Evolutionary conservation across 2,888 invertebrate genomes (phyloP).

Genomic region (Leptopilina drosophilae): DNA sequence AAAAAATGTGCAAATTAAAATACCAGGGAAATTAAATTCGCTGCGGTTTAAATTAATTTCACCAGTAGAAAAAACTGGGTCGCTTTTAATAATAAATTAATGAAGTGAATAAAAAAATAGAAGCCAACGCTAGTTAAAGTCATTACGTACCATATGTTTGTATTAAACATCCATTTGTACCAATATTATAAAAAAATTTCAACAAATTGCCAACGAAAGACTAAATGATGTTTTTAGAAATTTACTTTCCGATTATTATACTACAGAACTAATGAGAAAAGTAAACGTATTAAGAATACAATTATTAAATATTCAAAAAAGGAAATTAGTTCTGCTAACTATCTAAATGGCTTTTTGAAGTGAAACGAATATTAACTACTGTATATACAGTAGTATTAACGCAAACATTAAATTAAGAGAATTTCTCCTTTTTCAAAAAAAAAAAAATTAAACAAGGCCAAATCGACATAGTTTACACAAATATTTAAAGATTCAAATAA

Average conservation of each 20-base stretch:
- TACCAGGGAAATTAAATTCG: no score
- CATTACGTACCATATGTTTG: not conserved
- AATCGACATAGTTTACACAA: slow-evolving; percentile 20
- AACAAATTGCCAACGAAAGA: slow-evolving; percentile 1
- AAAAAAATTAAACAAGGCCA: slow-evolving; percentile 9
- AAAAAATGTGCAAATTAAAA: no score
- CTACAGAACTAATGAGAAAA: not conserved
- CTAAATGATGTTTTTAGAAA: not conserved
- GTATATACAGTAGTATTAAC: not conserved
- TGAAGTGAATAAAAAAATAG: not conserved
- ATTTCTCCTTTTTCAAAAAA: not conserved
- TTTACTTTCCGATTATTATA: not conserved
- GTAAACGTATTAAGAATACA: not conserved
- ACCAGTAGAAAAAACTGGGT: not conserved
- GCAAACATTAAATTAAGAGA: slow-evolving; percentile 12
- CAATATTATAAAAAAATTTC: no score
- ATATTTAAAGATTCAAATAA: slow-evolving; percentile 12
- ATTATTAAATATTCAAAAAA: slow-evolving; percentile 13
- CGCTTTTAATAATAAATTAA: not conserved
- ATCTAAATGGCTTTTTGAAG: slow-evolving; percentile 13
- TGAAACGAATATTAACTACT: not conserved
- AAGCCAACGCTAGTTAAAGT: not conserved
- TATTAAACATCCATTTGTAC: not conserved
- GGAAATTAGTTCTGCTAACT: not conserved
- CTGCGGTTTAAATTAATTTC: no score